phyloP scores from a whole-genome alignment of 2,113 vertebrate species.

The Prolemur simus region DNA sequence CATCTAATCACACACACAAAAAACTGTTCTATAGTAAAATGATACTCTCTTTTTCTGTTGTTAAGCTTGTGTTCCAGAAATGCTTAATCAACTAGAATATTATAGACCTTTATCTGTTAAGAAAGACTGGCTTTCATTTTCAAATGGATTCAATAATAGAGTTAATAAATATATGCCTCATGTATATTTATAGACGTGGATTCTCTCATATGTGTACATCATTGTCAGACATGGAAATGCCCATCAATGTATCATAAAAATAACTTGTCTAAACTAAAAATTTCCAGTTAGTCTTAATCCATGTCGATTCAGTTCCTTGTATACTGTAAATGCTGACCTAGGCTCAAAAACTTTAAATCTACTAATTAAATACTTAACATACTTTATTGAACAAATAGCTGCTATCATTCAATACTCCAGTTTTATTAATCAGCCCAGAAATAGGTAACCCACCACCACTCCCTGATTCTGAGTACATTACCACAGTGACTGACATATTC shows the following conservation, averaged over 20 bases:
- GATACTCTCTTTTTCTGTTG: not conserved
- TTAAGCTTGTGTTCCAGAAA: constrained; percentile 38
- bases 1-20: not conserved
- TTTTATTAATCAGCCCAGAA: constrained; percentile 81
- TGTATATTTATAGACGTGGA: not conserved
- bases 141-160: constrained; percentile 40
- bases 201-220: not conserved
- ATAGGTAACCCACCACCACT: constrained; percentile 76
- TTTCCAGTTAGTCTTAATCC: not conserved
- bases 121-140: not conserved
- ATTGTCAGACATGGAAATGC: not conserved
- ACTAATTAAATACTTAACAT: constrained; percentile 61
- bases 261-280: constrained; percentile 20
- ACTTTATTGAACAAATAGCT: constrained; percentile 65
- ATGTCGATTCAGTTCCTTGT: constrained; percentile 29
- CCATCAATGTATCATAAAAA: not conserved
- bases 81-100: constrained; percentile 29
- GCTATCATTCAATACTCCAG: constrained; percentile 73
- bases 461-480: constrained; percentile 77
- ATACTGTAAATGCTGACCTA: constrained; percentile 48
- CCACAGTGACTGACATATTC: constrained; percentile 83
- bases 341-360: constrained; percentile 46
- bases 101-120: not conserved
- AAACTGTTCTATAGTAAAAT: constrained; percentile 46
- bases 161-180: not conserved